Evolutionary conservation across 2,797 vertebrate species (phyloP), one percentile per base, ranked within the genome.

Genomic region (Eulemur albifrons): DNA sequence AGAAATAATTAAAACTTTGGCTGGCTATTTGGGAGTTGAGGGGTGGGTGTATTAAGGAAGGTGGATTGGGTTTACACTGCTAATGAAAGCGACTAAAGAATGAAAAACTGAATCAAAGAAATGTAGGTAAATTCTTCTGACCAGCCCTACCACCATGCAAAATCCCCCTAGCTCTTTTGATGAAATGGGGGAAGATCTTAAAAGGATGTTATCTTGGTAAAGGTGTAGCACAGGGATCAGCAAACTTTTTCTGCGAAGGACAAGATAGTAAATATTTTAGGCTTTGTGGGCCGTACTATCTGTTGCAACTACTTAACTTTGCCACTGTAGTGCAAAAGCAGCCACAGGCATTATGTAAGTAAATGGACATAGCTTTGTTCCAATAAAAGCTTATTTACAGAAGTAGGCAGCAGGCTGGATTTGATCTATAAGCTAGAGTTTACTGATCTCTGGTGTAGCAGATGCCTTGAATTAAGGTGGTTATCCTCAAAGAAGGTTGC

Each of bases 371-470:
- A 73, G 50, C 57, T 93, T 97, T 83, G 38, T 86, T 88, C 30
- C n/a, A 83, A 30, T 70, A 82, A 94, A 89, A 80, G 30, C 59
- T 94, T 89, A 85, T 89, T 93, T 96, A 81, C n/a, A 76, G 70
- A 70, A 80, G 43, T 54, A 73, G 79, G 20, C 14, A 57, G 48
- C 32, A 73, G 15, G 35, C n/a, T 94, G 70, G 79, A 77, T 93
- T 95, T 79, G 48, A 79, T 89, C 48, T 63, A 70, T 9, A 20
- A 61, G 38, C 75, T 95, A 7, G 45, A 9, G 9, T 90, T 86
- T 75, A 57, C 70, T 95, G 95, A 67, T 43, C 67, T 35, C 7
- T 90, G n/a, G 54, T 59, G 76, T 38, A 76, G 67, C 48, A 92
- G 67, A 69, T 81, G 72, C 25, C 18, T 76, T 10, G 4, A 70